These are phyloP conservation scores for Anguilla marmorata DNA, from an alignment of 2,797 vertebrate genomes.

Conservation along the genomic window DNA sequence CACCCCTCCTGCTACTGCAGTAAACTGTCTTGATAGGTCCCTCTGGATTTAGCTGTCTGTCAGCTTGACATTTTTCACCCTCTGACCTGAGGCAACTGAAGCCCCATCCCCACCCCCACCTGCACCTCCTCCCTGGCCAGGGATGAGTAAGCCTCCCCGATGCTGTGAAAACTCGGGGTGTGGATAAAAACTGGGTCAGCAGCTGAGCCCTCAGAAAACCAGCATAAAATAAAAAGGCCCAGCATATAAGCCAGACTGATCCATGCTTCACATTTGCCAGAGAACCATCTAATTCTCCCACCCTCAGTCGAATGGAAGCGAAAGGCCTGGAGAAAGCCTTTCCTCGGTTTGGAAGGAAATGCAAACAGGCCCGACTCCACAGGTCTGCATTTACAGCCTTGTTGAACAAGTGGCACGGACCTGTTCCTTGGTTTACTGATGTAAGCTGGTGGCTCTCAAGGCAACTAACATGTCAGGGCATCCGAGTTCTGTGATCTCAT, in stretches of 20 bases:
- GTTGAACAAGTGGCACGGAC: background rate
- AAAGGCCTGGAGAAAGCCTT: background rate
- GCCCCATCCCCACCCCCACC: background rate
- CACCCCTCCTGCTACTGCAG: slow-evolving; percentile 21
- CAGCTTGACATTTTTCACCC: slow-evolving; percentile 34
- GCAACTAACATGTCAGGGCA: background rate
- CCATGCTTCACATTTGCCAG: background rate
- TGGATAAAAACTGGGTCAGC: background rate
- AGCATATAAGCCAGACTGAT: background rate
- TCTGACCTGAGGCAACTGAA: slow-evolving; percentile 25
- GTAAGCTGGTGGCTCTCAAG: background rate
- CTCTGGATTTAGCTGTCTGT: slow-evolving; percentile 18
- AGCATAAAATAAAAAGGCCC: background rate
- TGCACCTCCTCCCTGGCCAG: background rate
- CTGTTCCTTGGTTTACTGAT: background rate
- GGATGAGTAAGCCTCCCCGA: background rate
- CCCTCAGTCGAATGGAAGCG: background rate
- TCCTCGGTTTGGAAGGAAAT: background rate
- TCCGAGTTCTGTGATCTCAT: background rate
- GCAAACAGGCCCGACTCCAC: slow-evolving; percentile 2
- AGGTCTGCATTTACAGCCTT: background rate
- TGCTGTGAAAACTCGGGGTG: background rate
- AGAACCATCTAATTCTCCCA: background rate
- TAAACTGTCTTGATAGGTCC: slow-evolving; percentile 29
- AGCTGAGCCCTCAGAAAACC: background rate